A percentile compares a stretch with the other conserved stretches of the same genome.
phyloP scores from a whole-genome alignment of 2,888 invertebrate genomes.

The Agrochola macilenta region DNA sequence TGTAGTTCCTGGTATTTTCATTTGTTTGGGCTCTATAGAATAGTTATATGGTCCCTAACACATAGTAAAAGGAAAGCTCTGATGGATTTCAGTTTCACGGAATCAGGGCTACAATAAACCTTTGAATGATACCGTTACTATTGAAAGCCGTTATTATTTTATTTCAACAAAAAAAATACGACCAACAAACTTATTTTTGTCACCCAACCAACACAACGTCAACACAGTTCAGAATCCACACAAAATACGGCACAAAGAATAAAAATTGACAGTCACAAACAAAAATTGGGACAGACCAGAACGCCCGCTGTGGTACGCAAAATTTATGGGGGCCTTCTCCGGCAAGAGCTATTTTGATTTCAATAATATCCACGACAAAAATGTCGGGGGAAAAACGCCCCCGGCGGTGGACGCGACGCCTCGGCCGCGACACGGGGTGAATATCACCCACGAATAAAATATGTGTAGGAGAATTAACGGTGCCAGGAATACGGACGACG shows the following conservation, averaged over 20 bases:
- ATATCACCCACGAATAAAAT: conserved; percentile 63
- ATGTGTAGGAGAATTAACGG: conserved; percentile 65
- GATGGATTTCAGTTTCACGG: not conserved
- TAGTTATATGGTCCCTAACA: too few relatives aligned
- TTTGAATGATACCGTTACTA: not conserved
- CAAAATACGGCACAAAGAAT: conserved; percentile 34
- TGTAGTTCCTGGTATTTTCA: not conserved
- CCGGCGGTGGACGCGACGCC: conserved; percentile 56
- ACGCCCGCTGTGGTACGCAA: conserved; percentile 63
- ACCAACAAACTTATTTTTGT: not conserved
- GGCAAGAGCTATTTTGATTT: conserved; percentile 69
- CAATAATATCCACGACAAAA: conserved; percentile 71
- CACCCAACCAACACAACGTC: conserved; percentile 22
- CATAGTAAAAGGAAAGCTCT: not conserved
- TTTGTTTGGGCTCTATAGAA: not conserved
- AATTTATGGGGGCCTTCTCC: conserved; percentile 65
- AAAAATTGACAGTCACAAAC: conserved; percentile 61
- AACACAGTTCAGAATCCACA: conserved; percentile 20
- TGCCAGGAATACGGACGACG: conserved; percentile 46
- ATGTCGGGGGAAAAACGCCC: conserved; percentile 62
- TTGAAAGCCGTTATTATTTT: not conserved
- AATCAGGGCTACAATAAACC: not conserved
- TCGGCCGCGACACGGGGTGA: conserved; percentile 55
- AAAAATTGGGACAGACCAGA: conserved; percentile 58
- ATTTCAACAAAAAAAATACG: not conserved